These are phyloP conservation scores for Sericinus montela DNA, from an alignment of 2,888 invertebrate species.

Conservation along the genomic window DNA sequence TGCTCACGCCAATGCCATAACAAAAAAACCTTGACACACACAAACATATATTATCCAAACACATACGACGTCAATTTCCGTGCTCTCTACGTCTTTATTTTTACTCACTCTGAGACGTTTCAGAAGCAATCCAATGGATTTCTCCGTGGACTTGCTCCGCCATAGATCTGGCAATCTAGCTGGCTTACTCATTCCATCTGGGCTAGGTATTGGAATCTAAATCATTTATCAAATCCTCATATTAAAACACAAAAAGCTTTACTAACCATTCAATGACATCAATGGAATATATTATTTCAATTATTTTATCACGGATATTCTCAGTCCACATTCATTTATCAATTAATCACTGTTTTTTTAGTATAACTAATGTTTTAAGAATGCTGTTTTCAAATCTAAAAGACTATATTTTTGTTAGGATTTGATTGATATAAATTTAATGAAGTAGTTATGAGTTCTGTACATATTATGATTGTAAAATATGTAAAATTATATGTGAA, in stretches of 20 bases:
- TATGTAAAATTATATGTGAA: too few species aligned
- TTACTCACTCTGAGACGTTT: conserved; percentile 67
- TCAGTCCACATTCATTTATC: too few species aligned
- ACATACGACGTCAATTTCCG: conserved; percentile 36
- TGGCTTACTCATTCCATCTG: conserved; percentile 52
- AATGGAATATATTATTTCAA: too few species aligned
- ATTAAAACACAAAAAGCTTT: neutral
- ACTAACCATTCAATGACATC: too few species aligned
- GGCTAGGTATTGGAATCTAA: conserved; percentile 50
- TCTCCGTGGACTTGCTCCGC: conserved; percentile 65
- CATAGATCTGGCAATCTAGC: conserved; percentile 63
- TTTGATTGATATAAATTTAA: too few species aligned
- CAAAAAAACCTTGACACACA: conserved; percentile 32
- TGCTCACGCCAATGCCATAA: conserved; percentile 35
- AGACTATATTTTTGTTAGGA: too few species aligned
- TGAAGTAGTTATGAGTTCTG: too few species aligned
- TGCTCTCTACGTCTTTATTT: conserved; percentile 24
- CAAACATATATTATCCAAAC: conserved; percentile 39
- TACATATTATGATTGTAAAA: too few species aligned
- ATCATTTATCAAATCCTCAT: conserved; percentile 35
- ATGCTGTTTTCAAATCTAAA: too few species aligned
- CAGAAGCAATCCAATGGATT: conserved; percentile 61
- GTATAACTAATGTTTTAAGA: too few species aligned
- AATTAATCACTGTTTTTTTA: too few species aligned
- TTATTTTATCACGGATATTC: too few species aligned